Conservation (phyloP, 2,113 vertebrate species). For the Upupa epops region DNA sequence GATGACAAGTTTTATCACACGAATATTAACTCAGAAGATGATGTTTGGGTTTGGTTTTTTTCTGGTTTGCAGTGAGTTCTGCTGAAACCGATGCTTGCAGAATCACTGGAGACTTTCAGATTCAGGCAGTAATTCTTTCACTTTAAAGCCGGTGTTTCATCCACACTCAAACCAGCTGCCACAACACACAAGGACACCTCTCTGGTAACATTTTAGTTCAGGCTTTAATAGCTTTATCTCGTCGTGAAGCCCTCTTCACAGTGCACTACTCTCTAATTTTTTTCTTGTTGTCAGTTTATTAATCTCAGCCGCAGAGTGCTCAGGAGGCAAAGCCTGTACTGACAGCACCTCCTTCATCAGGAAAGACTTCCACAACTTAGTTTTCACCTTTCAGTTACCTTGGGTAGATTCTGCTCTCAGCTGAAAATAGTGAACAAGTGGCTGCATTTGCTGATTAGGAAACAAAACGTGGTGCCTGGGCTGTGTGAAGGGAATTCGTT, state of each 20-base stretch:
- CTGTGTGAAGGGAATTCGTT: background rate
- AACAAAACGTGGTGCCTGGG: background rate
- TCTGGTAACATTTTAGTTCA: constrained; percentile 52
- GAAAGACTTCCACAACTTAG: background rate
- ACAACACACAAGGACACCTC: constrained; percentile 24
- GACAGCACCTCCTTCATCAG: background rate
- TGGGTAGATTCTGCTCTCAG: background rate
- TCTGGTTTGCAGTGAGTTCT: background rate
- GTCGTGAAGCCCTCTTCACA: constrained; percentile 50
- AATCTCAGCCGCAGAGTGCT: constrained; percentile 64
- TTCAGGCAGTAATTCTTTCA: constrained; percentile 52
- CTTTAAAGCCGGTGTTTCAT: constrained; percentile 28
- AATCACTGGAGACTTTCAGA: constrained; percentile 42
- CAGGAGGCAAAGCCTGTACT: constrained; percentile 43
- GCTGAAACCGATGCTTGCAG: constrained; percentile 18
- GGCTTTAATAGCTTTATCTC: constrained; percentile 55
- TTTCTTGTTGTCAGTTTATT: constrained; percentile 69
- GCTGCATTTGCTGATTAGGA: background rate
- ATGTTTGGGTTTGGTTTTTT: background rate
- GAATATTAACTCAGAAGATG: constrained; percentile 61
- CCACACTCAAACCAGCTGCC: constrained; percentile 34
- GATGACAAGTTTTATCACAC: constrained; percentile 55
- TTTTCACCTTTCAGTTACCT: background rate
- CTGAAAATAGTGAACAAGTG: background rate
- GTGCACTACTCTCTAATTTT: constrained; percentile 48